phyloP scores from a whole-genome alignment of 2,888 invertebrate species.

The Catocala sponsa region DNA sequence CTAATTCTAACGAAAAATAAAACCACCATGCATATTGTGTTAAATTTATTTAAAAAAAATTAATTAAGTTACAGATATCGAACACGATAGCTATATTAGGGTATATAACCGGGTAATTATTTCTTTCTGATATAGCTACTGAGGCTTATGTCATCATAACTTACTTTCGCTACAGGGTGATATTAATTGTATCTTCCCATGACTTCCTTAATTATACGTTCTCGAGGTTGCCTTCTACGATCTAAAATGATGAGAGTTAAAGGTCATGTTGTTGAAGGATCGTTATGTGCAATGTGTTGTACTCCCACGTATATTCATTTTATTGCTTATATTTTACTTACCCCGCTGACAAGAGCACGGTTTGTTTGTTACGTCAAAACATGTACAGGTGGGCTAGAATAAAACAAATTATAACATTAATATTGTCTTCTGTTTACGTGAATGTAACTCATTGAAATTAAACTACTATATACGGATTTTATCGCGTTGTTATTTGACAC shows the following conservation, averaged over 20 bases:
- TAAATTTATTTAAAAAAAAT: conserved; percentile 45
- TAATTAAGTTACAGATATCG: conserved; percentile 11
- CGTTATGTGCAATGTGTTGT: conserved; percentile 48
- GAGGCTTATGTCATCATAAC: conserved; percentile 60
- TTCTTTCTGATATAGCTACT: conserved; percentile 29
- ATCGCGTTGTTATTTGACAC: too few species aligned
- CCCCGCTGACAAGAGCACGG: conserved; percentile 59
- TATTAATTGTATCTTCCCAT: conserved; percentile 68
- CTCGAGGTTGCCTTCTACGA: conserved; percentile 63
- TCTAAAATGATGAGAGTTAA: conserved; percentile 68
- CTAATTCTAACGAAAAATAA: conserved; percentile 55
- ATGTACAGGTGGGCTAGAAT: conserved; percentile 57
- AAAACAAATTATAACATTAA: conserved; percentile 11
- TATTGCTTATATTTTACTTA: conserved; percentile 46
- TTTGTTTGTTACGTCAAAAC: conserved; percentile 41
- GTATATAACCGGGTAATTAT: too few species aligned
- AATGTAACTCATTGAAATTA: too few species aligned
- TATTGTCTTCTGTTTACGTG: too few species aligned
- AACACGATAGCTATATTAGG: background rate
- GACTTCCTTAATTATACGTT: conserved; percentile 73
- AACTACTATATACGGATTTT: too few species aligned
- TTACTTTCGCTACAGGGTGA: conserved; percentile 69
- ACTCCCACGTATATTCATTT: conserved; percentile 68
- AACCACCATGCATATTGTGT: conserved; percentile 61
- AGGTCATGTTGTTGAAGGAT: conserved; percentile 19